A percentile compares a stretch with the other conserved stretches of the same genome.
Conservation (phyloP, 2,797 vertebrate species). For the Gobionotothen gibberifrons region DNA sequence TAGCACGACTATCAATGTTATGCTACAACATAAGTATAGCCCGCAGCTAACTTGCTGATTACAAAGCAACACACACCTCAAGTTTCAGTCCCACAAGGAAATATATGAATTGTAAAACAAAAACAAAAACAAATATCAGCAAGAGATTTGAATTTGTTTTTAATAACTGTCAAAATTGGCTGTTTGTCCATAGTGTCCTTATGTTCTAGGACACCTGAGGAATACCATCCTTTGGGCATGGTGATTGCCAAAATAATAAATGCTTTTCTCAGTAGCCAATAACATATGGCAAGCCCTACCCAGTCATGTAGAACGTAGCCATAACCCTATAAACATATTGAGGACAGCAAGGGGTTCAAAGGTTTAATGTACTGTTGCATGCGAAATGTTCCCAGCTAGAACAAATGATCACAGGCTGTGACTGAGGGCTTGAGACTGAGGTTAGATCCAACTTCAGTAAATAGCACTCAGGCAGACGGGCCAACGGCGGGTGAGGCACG, state of each 20-base stretch:
- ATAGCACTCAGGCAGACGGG: constrained; percentile 47
- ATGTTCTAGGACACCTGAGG: background rate
- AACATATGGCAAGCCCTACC: background rate
- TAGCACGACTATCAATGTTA: background rate
- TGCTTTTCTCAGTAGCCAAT: background rate
- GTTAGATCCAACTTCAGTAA: constrained; percentile 59
- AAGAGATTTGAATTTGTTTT: background rate
- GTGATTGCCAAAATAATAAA: background rate
- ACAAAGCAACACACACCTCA: background rate
- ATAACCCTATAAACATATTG: constrained; percentile 1
- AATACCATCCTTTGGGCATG: background rate
- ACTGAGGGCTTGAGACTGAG: constrained; percentile 42
- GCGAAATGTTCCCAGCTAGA: constrained; percentile 24
- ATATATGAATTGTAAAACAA: background rate
- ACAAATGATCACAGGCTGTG: constrained; percentile 26
- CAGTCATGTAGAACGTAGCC: background rate
- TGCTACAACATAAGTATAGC: background rate
- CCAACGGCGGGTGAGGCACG: constrained; percentile 54
- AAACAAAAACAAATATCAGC: background rate
- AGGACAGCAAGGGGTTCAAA: background rate
- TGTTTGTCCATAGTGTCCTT: background rate
- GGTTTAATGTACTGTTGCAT: constrained; percentile 21
- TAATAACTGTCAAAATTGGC: fast-evolving
- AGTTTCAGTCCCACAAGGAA: background rate
- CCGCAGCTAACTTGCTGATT: background rate